phyloP scores from a whole-genome alignment of 2,888 invertebrate genomes.

The Biston stratarius region DNA sequence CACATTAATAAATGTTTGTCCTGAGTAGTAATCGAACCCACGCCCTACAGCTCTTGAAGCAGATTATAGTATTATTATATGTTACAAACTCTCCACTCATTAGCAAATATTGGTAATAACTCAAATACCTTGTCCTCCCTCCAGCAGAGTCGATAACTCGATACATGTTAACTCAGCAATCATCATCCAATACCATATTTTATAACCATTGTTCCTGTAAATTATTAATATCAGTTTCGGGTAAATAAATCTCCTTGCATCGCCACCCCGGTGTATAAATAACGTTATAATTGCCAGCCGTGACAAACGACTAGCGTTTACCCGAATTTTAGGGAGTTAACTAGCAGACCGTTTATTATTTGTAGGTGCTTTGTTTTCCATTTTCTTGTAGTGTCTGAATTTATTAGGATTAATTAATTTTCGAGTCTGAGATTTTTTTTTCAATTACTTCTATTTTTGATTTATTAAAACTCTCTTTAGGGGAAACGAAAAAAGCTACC shows the following conservation, averaged over 20 bases:
- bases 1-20: no score
- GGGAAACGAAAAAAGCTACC: no score
- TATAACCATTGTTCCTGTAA: conserved; percentile 27
- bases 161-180: background rate
- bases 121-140: no score
- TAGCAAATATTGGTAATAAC: no score
- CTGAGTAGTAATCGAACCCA: no score
- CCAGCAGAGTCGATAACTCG: no score
- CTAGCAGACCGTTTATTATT: conserved; percentile 42
- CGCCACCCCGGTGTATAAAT: conserved; percentile 74
- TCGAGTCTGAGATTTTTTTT: background rate
- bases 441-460: no score
- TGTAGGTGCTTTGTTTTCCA: conserved; percentile 36
- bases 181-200: conserved; percentile 30
- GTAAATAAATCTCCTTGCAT: conserved; percentile 64
- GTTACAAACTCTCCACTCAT: no score
- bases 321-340: conserved; percentile 48
- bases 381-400: conserved; percentile 25
- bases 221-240: conserved; percentile 40
- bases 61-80: no score
- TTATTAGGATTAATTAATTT: conserved; percentile 26
- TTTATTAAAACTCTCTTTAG: no score
- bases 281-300: conserved; percentile 78
- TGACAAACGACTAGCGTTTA: conserved; percentile 74
- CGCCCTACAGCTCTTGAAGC: no score